Evolutionary conservation across 2,113 vertebrate genomes (phyloP).

Genomic region (Sisor rabdophorus): DNA sequence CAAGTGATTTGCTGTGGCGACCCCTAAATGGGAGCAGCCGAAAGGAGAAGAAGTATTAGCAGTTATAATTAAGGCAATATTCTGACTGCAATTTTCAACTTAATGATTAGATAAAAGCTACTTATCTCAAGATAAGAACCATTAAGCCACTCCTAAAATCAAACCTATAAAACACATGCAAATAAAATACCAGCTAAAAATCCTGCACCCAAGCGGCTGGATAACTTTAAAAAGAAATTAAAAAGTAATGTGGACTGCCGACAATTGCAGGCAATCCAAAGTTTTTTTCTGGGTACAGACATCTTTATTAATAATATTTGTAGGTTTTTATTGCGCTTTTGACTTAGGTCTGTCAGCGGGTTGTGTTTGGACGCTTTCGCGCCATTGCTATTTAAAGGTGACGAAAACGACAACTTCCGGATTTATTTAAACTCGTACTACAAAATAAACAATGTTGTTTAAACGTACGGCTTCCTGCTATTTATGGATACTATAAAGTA

Average conservation of each 20-base stretch:
- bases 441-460: not conserved
- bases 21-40: too few species aligned
- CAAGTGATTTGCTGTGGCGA: too few species aligned
- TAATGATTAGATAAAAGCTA: not conserved
- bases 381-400: constrained; percentile 10
- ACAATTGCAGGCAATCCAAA: too few species aligned
- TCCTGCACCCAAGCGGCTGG: not conserved
- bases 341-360: not conserved
- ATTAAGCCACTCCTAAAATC: not conserved
- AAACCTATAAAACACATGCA: not conserved
- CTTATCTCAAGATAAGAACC: not conserved
- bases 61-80: constrained; percentile 1
- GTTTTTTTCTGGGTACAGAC: too few species aligned
- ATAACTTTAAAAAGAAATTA: not conserved
- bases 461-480: not conserved
- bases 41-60: too few species aligned
- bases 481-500: not conserved
- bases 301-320: too few species aligned
- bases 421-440: not conserved
- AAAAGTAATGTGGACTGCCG: too few species aligned
- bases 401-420: not conserved
- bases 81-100: constrained; percentile 4
- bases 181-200: not conserved
- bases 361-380: constrained; percentile 1
- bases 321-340: not conserved